These are phyloP conservation scores for Dilophus febrilis DNA, from an alignment of 2,888 invertebrate genomes.

Conservation along the genomic window DNA sequence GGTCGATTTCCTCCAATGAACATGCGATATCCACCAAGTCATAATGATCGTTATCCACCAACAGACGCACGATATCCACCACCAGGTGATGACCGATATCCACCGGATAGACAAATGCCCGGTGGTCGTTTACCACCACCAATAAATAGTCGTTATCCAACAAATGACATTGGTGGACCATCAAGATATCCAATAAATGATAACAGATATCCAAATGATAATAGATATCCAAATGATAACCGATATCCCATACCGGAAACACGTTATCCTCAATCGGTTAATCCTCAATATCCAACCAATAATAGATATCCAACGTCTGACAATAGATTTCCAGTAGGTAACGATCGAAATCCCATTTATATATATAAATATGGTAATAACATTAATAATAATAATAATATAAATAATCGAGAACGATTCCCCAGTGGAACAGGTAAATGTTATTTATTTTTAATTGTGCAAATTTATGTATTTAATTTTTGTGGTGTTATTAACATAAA, in stretches of 20 bases:
- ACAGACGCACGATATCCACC: conserved; percentile 3
- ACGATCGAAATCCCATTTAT: conserved; percentile 31
- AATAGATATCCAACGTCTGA: conserved; percentile 24
- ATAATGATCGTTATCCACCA: conserved; percentile 14
- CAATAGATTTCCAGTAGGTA: conserved; percentile 37
- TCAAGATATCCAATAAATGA: conserved; percentile 18
- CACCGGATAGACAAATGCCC: conserved; percentile 17
- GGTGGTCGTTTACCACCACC: conserved; percentile 18
- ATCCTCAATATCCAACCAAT: conserved; percentile 6
- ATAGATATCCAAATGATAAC: conserved; percentile 26
- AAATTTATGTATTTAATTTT: too few relatives aligned
- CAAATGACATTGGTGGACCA: conserved; percentile 5
- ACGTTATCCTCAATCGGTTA: conserved; percentile 19
- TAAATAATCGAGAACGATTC: conserved; percentile 34
- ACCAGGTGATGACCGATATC: conserved; percentile 23
- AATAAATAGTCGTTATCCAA: conserved; percentile 20
- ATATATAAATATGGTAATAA: conserved; percentile 33
- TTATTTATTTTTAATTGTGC: too few relatives aligned
- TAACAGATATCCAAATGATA: conserved; percentile 11
- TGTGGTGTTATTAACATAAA: too few relatives aligned
- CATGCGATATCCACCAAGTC: conserved; percentile 8
- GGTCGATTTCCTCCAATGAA: too few relatives aligned
- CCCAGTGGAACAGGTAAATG: conserved; percentile 26
- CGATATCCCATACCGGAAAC: conserved; percentile 11
- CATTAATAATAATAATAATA: too few relatives aligned